A percentile compares a stretch with the other conserved stretches of the same genome.
These are phyloP conservation scores for Archilochus colubris DNA, from an alignment of 2,113 vertebrate genomes.

Conservation along the genomic window DNA sequence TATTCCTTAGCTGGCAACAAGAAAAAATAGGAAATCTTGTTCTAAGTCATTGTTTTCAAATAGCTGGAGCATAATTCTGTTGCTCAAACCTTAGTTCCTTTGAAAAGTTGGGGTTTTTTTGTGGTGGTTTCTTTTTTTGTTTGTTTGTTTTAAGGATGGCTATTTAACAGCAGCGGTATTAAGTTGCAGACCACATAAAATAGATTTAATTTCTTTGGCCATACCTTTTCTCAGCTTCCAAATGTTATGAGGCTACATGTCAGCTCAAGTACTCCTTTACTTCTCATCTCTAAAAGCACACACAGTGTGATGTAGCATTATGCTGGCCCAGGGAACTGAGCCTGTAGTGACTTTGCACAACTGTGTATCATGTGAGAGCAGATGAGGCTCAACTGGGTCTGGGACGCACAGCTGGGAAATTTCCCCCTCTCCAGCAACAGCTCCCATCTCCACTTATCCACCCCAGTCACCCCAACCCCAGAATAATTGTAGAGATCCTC, in stretches of 20 bases:
- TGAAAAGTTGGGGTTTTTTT: background rate
- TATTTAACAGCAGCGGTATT: background rate
- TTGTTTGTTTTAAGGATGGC: background rate
- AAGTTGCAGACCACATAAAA: background rate
- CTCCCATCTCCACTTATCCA: background rate
- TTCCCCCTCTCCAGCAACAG: background rate
- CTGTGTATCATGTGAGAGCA: background rate
- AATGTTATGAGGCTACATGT: background rate
- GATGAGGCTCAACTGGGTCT: background rate
- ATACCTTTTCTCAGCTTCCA: background rate
- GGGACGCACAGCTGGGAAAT: conserved; percentile 28
- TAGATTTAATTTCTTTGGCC: background rate
- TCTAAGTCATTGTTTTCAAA: background rate
- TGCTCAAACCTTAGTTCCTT: background rate
- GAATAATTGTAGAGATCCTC: background rate
- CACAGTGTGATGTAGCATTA: background rate
- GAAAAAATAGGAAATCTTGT: background rate
- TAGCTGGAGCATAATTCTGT: background rate
- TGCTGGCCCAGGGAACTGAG: background rate
- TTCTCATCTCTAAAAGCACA: background rate
- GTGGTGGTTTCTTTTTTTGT: background rate
- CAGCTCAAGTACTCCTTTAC: background rate
- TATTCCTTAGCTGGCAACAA: background rate
- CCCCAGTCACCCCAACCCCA: background rate
- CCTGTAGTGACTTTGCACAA: background rate